phyloP scores from a whole-genome alignment of 1,140 invertebrate genomes.

The Micrasema longulum region DNA sequence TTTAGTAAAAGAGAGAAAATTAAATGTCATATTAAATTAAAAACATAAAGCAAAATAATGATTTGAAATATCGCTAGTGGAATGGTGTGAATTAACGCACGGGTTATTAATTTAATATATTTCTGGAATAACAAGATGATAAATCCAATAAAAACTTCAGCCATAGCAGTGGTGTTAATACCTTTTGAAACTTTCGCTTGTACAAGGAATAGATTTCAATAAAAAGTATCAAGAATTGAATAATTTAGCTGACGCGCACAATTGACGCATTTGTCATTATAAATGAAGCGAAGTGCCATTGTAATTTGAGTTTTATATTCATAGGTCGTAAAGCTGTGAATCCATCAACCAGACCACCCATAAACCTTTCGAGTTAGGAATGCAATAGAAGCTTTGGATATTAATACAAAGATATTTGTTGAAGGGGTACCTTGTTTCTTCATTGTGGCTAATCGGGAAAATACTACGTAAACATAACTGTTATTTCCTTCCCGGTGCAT shows the following conservation, averaged over 20 bases:
- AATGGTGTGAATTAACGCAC: background rate
- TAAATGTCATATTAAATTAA: too few relatives aligned
- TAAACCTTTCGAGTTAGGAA: background rate
- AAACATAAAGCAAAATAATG: too few relatives aligned
- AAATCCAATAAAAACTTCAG: conserved; percentile 4
- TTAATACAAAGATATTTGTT: conserved; percentile 14
- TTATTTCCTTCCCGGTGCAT: too few relatives aligned
- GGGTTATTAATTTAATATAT: conserved; percentile 4
- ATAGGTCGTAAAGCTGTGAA: conserved; percentile 26
- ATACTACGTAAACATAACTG: too few relatives aligned
- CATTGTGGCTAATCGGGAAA: too few relatives aligned
- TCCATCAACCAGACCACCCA: conserved; percentile 23
- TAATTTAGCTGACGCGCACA: background rate
- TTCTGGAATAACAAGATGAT: conserved; percentile 14
- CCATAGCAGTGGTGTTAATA: too few relatives aligned
- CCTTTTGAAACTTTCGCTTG: too few relatives aligned
- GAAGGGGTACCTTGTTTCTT: too few relatives aligned
- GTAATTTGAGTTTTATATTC: conserved; percentile 36
- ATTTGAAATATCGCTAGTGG: too few relatives aligned
- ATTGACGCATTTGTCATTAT: conserved; percentile 35
- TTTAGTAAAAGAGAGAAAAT: too few relatives aligned
- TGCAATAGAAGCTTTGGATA: conserved; percentile 3
- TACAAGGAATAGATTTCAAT: background rate
- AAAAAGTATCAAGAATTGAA: too few relatives aligned
- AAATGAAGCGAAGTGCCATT: conserved; percentile 42